Conservation (phyloP, 2,797 vertebrate genomes). For the Holocentrus rufus region DNA sequence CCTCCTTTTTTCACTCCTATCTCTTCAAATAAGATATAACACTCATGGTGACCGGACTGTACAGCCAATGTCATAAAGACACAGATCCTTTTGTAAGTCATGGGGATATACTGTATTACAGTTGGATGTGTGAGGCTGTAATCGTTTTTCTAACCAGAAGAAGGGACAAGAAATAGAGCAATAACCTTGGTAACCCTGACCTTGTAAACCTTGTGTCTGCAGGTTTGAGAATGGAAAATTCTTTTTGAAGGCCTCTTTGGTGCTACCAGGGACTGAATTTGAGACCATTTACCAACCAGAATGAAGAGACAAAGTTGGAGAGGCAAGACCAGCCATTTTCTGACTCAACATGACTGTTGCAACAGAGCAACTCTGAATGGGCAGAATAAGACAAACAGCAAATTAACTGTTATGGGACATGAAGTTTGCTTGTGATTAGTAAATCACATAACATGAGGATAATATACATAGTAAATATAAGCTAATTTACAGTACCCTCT, state of each 20-base stretch:
- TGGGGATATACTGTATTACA: conserved; percentile 1
- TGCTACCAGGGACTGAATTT: background rate
- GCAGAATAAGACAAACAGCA: no score
- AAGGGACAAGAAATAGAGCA: conserved; percentile 1
- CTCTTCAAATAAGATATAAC: background rate
- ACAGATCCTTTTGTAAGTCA: background rate
- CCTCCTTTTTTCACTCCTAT: background rate
- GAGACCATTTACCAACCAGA: background rate
- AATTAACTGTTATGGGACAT: no score
- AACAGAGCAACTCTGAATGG: no score
- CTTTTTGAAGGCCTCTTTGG: background rate
- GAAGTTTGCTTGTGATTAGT: no score
- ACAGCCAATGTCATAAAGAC: no score
- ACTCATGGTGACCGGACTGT: background rate
- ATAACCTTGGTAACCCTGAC: conserved; percentile 16
- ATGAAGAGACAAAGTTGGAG: no score
- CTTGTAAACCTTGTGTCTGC: background rate
- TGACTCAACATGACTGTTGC: no score
- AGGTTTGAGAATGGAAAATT: conserved; percentile 9
- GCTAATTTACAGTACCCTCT: no score
- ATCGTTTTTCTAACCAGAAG: background rate
- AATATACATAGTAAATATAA: no score
- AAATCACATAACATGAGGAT: no score
- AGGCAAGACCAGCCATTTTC: no score
- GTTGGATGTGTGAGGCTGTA: background rate